Evolutionary conservation across 2,797 vertebrate species (phyloP), one percentile per base, ranked within the genome.

Genomic region (Hoplostethus atlanticus): DNA sequence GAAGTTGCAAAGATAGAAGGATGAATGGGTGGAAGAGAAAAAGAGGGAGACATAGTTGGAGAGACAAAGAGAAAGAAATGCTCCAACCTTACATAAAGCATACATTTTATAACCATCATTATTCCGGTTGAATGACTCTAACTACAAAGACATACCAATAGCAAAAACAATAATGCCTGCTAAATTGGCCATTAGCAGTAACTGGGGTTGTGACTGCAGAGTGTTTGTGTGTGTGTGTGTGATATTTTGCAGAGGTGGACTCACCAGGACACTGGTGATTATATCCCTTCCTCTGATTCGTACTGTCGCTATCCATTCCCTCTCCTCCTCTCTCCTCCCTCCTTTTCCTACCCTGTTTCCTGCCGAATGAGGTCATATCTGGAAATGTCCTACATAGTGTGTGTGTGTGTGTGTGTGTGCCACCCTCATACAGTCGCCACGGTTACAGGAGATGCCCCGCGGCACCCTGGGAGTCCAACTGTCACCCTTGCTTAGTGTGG

Each of bases 391-490:
- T 88, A 91, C 77, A 87, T 94, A 83, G 53, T 89, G 68, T 75
- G 73, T 71, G 59, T 80, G 71, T 78, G 76, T 57, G 60, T 55
- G 63, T 66, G 61, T 59, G 62, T 50, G 40, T 78, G 83, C 91
- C 83, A 92, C 83, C 87, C 87, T 87, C 86, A 88, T 86, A 79
- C 78, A 85, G 87, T 93, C 88, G 71, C 92, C 86, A 91, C 80
- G 51, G 90, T 91, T 91, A 88, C 87, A 90, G 88, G 88, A 93
- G 92, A 94, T 93, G 91, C 90, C 93, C 93, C 71, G 86, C 69
- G 75, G 94, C 89, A 91, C 89, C 89, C 91, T 88, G 79, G 87
- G 90, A 92, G 93, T 90, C 88, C 83, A 86, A 92, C 92, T 94
- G 94, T 92, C 93, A 92, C 90, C 92, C 89, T 87, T 87, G 86